phyloP scores from a whole-genome alignment of 2,113 vertebrate genomes.

The Nyctereutes procyonoides region DNA sequence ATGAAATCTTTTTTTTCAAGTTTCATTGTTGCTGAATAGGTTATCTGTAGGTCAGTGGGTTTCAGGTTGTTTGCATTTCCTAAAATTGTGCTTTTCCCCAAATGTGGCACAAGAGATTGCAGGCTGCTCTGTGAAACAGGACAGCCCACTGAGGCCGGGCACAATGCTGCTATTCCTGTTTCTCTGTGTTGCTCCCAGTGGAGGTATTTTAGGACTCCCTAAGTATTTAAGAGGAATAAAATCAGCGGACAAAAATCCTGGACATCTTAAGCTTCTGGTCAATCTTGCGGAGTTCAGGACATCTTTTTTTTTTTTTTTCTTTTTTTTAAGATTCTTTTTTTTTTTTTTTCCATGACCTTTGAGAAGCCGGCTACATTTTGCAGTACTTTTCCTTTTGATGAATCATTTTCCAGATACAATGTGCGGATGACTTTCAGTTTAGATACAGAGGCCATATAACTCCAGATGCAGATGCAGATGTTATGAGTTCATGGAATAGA shows the following conservation, averaged over 20 bases:
- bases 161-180: conserved; percentile 82
- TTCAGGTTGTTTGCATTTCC: conserved; percentile 91
- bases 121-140: conserved; percentile 51
- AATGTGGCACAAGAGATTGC: conserved; percentile 78
- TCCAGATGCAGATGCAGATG: conserved; percentile 53
- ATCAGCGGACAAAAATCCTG: conserved; percentile 71
- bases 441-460: not conserved
- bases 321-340: not conserved
- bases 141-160: not conserved
- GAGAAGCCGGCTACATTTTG: conserved; percentile 10
- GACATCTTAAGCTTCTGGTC: conserved; percentile 48
- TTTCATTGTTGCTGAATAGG: conserved; percentile 86
- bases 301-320: not conserved
- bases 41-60: conserved; percentile 88
- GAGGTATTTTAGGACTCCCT: not conserved
- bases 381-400: conserved; percentile 54
- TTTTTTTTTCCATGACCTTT: conserved; percentile 16
- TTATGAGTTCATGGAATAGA: conserved; percentile 25
- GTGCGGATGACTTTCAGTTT: not conserved
- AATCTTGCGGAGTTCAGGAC: conserved; percentile 20
- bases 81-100: conserved; percentile 90
- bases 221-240: conserved; percentile 69
- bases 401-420: conserved; percentile 55
- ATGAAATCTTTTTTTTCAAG: conserved; percentile 73
- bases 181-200: not conserved